Conservation (phyloP, 2,797 vertebrate genomes). For the Paedocypris micromegethes region DNA sequence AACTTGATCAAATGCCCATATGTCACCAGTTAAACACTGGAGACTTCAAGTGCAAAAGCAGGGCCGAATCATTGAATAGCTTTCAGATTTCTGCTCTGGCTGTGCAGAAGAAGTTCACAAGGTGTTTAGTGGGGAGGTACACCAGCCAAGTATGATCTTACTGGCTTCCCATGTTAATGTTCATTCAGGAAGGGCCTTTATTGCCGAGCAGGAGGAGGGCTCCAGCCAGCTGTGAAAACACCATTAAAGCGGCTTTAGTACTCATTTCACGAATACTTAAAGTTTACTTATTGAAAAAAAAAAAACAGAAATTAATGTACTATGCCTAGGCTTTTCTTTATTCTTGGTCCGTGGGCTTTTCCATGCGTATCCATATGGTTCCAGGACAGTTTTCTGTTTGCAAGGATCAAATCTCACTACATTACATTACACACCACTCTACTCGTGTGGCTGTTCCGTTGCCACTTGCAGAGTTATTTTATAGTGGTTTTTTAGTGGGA, state of each 20-base stretch:
- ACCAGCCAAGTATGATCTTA: constrained; percentile 73
- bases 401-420: constrained; percentile 48
- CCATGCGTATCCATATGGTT: constrained; percentile 55
- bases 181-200: constrained; percentile 71
- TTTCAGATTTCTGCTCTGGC: constrained; percentile 53
- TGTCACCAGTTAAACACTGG: constrained; percentile 55
- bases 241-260: constrained; percentile 66
- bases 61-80: constrained; percentile 26
- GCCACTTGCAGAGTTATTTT: constrained; percentile 34
- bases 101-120: constrained; percentile 57
- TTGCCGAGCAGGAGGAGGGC: constrained; percentile 52
- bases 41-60: constrained; percentile 46
- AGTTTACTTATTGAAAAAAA: constrained; percentile 62
- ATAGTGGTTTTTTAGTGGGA: too few species aligned
- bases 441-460: constrained; percentile 19
- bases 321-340: constrained; percentile 61
- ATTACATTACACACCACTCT: constrained; percentile 43
- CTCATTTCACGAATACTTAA: constrained; percentile 70
- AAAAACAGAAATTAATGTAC: constrained; percentile 61
- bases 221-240: constrained; percentile 73
- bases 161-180: constrained; percentile 65
- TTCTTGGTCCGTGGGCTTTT: constrained; percentile 56
- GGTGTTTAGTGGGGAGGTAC: constrained; percentile 63
- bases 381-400: constrained; percentile 35
- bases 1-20: constrained; percentile 56